phyloP scores from a whole-genome alignment of 2,797 vertebrate species.

The Coendou prehensilis region DNA sequence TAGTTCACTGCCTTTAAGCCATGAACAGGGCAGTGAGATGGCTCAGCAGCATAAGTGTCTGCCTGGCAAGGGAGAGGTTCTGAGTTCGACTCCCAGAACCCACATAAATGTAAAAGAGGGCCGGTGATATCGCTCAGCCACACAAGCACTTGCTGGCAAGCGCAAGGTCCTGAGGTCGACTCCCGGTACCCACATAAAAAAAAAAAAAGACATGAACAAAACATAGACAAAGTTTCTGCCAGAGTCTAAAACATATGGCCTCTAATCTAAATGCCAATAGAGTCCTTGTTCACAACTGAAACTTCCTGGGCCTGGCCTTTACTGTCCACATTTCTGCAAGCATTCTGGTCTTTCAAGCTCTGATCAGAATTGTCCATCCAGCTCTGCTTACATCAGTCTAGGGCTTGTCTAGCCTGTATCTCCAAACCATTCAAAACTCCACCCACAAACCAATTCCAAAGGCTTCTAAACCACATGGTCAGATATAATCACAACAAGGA shows the following conservation, averaged over 20 bases:
- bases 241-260: not conserved
- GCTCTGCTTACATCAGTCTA: not conserved
- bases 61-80: too few relatives aligned
- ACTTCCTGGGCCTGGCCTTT: not conserved
- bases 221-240: not conserved
- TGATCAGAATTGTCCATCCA: not conserved
- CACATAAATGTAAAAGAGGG: too few relatives aligned
- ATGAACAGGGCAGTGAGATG: not conserved
- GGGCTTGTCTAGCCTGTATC: not conserved
- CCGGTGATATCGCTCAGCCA: too few relatives aligned
- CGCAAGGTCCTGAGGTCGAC: too few relatives aligned
- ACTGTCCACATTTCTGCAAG: not conserved
- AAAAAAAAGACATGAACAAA: not conserved
- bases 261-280: not conserved
- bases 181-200: too few relatives aligned
- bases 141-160: too few relatives aligned
- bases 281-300: not conserved
- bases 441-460: not conserved
- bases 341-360: not conserved
- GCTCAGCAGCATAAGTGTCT: too few relatives aligned
- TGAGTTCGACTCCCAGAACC: too few relatives aligned
- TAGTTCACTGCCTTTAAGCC: not conserved
- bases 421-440: not conserved
- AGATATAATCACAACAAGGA: not conserved
- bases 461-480: not conserved